Base-by-base conservation (phyloP, 2,888 invertebrate genomes). In the Hypercompe scribonia region DNA sequence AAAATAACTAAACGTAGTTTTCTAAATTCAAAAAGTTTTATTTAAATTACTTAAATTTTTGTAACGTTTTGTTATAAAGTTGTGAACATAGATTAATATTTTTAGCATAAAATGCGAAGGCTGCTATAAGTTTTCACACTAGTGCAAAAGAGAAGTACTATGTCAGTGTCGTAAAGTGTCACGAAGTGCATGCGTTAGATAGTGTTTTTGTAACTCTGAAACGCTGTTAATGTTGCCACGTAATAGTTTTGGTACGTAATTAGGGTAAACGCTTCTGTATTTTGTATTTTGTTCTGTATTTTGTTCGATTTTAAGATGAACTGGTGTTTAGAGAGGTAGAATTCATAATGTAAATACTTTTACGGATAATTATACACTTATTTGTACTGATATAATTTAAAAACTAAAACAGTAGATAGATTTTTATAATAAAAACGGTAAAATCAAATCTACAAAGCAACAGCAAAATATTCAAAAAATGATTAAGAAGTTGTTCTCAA, bases 171-270 rank as follows among this genome's bases (percentile, higher is more conserved):
- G 3, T 67, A 33, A 61, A 39, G 54, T 73, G 50, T 72, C 50
- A 64, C 65, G 54, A 11, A 63, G 31, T 66, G 66, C 21, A 82
- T n/a, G 82, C 71, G 73, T 36, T 0, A 72, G 2, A 64, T 39
- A 24, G 18, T 11, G 50, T 34, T 11, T 68, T 15, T 24, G 13
- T 11, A 0, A 21, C 31, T 13, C 39, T 82, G 78, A 75, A 82
- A 82, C 82, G 78, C 65, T 1, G 24, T 36, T 13, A 64, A 64
- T 50, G 80, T 82, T 77, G 73, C 74, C 50, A 34, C 54, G 63
- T 72, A 33, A 66, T 21, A 15, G 1, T 1, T 36, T 72, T 13
- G 3, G 46, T 46, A 65, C 64, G 3, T 61, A 34, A 15, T 0
- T 5, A 31, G 73, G 73, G 75, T 39, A 18, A 8, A 31, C 31